Percentiles rank a stretch among this genome's conserved stretches.
These are phyloP conservation scores for Cremastinae sp. DNA, from an alignment of 2,888 invertebrate species.

Conservation along the genomic window DNA sequence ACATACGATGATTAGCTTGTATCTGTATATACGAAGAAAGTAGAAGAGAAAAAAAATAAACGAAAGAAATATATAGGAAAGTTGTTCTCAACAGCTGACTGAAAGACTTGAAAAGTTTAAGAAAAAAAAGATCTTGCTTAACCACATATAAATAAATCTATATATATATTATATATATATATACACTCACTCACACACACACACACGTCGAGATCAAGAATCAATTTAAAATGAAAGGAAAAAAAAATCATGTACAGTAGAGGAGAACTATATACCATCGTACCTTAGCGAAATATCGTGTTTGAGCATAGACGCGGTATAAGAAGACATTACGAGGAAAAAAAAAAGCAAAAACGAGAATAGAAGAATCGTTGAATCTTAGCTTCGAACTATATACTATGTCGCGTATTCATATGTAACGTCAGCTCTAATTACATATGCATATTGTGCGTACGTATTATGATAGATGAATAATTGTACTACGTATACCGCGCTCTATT, in stretches of 20 bases:
- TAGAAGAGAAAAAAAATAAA: constrained; percentile 16
- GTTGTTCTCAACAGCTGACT: constrained; percentile 55
- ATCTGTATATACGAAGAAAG: constrained; percentile 36
- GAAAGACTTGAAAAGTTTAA: constrained; percentile 48
- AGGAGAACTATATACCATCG: constrained; percentile 47
- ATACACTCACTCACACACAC: constrained; percentile 12
- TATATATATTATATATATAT: constrained; percentile 3
- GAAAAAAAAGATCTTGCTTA: constrained; percentile 40
- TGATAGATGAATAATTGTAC: constrained; percentile 56
- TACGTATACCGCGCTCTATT: constrained; percentile 56
- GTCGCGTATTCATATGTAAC: constrained; percentile 57
- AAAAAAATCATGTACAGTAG: constrained; percentile 44
- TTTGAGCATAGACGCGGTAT: constrained; percentile 51
- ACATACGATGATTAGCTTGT: constrained; percentile 60
- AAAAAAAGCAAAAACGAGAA: constrained; percentile 8
- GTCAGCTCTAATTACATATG: constrained; percentile 50
- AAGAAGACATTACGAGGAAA: constrained; percentile 20
- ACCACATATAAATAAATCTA: constrained; percentile 20
- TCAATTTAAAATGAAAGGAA: constrained; percentile 19
- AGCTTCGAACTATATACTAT: constrained; percentile 48
- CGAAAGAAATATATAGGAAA: constrained; percentile 42
- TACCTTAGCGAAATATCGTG: constrained; percentile 44
- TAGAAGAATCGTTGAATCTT: constrained; percentile 35
- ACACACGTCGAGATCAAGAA: constrained; percentile 38
- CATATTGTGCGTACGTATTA: constrained; percentile 54